phyloP scores from a whole-genome alignment of 2,888 invertebrate species.

The Leucozona laternaria region DNA sequence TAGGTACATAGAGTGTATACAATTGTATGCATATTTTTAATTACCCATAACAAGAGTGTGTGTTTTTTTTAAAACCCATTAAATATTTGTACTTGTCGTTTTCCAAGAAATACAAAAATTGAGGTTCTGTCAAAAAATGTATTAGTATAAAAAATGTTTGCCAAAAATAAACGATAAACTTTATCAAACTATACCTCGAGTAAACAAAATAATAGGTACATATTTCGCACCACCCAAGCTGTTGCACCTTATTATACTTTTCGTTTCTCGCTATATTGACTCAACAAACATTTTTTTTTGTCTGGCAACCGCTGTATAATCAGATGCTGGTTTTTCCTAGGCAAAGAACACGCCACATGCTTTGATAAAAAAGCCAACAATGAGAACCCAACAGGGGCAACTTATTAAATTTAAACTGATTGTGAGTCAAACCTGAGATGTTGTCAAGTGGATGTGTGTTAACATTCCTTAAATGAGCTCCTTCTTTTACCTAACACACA shows the following conservation, averaged over 20 bases:
- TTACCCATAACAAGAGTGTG: no score
- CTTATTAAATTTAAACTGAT: constrained; percentile 16
- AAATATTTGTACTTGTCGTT: no score
- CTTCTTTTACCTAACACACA: background rate
- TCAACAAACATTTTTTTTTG: background rate
- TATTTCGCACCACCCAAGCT: background rate
- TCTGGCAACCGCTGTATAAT: constrained; percentile 1
- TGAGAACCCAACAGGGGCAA: constrained; percentile 13
- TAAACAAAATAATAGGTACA: no score
- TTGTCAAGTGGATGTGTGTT: constrained; percentile 33
- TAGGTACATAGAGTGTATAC: no score
- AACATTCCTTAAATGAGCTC: constrained; percentile 17
- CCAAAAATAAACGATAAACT: no score
- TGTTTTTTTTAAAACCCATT: no score
- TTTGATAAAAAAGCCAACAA: background rate
- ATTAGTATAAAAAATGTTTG: no score
- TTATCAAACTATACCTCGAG: background rate
- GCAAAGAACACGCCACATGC: constrained; percentile 13
- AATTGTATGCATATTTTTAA: no score
- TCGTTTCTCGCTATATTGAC: constrained; percentile 21
- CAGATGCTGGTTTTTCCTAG: constrained; percentile 38
- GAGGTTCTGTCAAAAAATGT: no score
- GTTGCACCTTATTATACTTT: constrained; percentile 16
- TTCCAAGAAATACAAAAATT: no score
- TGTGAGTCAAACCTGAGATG: constrained; percentile 19